Conservation (phyloP, 2,888 invertebrate genomes). For the Meganola albula region DNA sequence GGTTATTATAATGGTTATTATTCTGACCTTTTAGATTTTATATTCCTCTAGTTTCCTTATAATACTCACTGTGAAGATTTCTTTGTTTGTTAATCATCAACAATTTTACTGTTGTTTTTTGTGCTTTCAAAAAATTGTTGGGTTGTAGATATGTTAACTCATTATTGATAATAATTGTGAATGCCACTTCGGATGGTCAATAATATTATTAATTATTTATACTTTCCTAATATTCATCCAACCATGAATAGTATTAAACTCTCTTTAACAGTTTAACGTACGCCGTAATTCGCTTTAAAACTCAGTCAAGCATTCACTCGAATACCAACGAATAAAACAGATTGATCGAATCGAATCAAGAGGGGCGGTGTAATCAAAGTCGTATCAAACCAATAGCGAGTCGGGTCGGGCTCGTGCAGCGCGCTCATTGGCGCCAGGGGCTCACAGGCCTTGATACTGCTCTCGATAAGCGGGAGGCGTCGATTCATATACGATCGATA, state of each 20-base stretch:
- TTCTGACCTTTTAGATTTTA: too few species aligned
- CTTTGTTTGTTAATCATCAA: too few species aligned
- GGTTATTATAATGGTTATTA: too few species aligned
- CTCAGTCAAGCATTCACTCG: slow-evolving; percentile 40
- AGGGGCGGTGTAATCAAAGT: slow-evolving; percentile 74
- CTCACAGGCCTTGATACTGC: slow-evolving; percentile 69
- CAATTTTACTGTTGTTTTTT: too few species aligned
- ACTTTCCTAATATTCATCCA: background rate
- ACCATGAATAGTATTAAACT: slow-evolving; percentile 6
- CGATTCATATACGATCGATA: slow-evolving; percentile 65
- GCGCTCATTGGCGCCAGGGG: slow-evolving; percentile 65
- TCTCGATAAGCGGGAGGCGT: slow-evolving; percentile 73
- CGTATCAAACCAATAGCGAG: slow-evolving; percentile 68
- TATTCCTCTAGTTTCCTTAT: too few species aligned
- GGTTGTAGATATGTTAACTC: too few species aligned
- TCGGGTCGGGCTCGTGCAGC: slow-evolving; percentile 38
- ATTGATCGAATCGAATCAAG: slow-evolving; percentile 72
- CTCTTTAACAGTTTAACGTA: slow-evolving; percentile 14
- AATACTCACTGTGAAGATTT: too few species aligned
- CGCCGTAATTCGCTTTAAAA: slow-evolving; percentile 36
- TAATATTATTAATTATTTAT: background rate
- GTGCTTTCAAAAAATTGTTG: too few species aligned
- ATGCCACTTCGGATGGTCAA: too few species aligned
- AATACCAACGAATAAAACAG: slow-evolving; percentile 66
- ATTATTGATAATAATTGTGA: too few species aligned